These are phyloP conservation scores for Rhipidura dahli DNA, from an alignment of 2,113 vertebrate genomes.

Conservation along the genomic window DNA sequence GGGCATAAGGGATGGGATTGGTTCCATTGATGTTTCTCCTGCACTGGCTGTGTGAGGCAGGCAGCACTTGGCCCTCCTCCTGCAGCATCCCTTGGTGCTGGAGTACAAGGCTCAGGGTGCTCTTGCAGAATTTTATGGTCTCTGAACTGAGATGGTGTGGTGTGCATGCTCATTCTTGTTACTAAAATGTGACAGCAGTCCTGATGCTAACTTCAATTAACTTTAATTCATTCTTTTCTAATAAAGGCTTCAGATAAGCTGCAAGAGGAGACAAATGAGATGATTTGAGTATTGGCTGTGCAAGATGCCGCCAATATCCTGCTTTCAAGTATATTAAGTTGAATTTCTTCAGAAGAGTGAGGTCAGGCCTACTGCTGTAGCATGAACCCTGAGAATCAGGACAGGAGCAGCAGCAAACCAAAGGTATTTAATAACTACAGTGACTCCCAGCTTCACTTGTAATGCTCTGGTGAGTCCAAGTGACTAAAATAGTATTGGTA, in stretches of 20 bases:
- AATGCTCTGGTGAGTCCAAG: neutral
- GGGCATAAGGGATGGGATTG: neutral
- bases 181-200: neutral
- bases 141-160: neutral
- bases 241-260: neutral
- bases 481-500: neutral
- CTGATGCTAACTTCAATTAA: neutral
- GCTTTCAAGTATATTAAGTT: neutral
- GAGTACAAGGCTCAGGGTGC: neutral
- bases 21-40: fast-evolving
- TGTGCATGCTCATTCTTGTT: neutral
- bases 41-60: neutral
- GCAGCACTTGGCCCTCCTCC: neutral
- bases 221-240: neutral
- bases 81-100: neutral
- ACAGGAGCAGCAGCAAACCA: neutral
- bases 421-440: neutral
- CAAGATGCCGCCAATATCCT: neutral
- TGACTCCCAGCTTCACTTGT: neutral
- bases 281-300: neutral
- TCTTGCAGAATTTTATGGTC: neutral
- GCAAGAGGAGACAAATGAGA: neutral
- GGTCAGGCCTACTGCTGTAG: neutral
- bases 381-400: neutral
- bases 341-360: neutral